A percentile compares a stretch with the other conserved stretches of the same genome.
Conservation (phyloP, 2,113 vertebrate species). For the Seriola dumerili region DNA sequence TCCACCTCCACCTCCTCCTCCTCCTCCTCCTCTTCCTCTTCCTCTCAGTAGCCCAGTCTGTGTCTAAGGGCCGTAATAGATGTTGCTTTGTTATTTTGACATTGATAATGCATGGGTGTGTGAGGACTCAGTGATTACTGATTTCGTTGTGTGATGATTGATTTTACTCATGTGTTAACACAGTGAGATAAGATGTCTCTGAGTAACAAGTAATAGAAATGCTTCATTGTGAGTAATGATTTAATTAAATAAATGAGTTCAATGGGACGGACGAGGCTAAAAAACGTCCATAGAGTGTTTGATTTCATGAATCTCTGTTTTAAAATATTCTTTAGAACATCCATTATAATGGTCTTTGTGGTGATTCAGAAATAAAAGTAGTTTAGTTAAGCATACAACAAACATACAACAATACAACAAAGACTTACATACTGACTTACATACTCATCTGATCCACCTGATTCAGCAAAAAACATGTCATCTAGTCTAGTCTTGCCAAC, state of each 20-base stretch:
- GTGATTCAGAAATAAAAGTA: background rate
- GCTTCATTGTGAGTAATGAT: background rate
- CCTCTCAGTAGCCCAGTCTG: background rate
- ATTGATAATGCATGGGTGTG: background rate
- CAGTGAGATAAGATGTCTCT: no score
- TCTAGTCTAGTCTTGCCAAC: no score
- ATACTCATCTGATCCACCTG: no score
- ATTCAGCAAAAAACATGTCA: no score
- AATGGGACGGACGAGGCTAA: background rate
- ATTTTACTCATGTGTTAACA: background rate
- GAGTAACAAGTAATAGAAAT: background rate
- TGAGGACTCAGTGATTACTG: background rate
- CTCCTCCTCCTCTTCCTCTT: background rate
- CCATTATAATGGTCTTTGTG: background rate
- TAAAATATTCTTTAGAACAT: background rate
- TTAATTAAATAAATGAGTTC: background rate
- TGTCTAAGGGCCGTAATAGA: background rate
- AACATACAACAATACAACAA: no score
- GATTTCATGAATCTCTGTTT: background rate
- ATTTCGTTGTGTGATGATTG: slow-evolving; percentile 1
- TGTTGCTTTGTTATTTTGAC: background rate
- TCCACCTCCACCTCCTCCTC: background rate
- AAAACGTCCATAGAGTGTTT: no score
- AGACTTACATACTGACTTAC: no score
- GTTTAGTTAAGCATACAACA: no score